Percentiles rank a stretch among this genome's conserved stretches.
phyloP scores from a whole-genome alignment of 2,797 vertebrate species.

The Catamblyrhynchus diadema region DNA sequence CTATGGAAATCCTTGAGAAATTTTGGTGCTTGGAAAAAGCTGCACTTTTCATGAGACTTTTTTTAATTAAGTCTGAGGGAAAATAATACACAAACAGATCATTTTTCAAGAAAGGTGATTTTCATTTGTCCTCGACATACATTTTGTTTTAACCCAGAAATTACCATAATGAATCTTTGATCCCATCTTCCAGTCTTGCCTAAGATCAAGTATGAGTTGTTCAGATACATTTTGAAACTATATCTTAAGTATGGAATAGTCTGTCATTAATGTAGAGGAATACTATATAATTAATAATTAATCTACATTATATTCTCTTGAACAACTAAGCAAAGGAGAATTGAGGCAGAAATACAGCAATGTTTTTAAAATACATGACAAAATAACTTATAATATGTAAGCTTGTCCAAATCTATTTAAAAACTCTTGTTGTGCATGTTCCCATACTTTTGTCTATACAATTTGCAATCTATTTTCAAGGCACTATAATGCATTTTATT shows the following conservation, averaged over 20 bases:
- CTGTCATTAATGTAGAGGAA: neutral
- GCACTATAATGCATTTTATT: neutral
- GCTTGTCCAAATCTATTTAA: neutral
- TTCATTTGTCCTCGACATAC: neutral
- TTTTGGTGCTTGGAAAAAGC: neutral
- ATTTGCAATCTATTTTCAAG: neutral
- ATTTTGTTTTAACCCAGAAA: neutral
- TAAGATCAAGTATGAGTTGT: neutral
- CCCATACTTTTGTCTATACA: neutral
- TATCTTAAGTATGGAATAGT: neutral
- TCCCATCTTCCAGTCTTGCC: neutral
- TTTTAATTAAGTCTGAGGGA: neutral
- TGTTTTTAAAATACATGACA: neutral
- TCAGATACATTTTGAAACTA: neutral
- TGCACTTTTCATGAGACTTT: neutral
- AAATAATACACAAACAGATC: neutral
- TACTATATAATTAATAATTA: neutral
- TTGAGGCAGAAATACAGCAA: neutral
- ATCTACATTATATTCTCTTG: neutral
- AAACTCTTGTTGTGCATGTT: neutral
- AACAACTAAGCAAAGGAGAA: neutral
- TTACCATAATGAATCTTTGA: neutral
- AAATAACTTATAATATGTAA: neutral
- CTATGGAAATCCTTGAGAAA: neutral
- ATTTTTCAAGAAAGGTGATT: neutral